Base-by-base conservation (phyloP, 2,888 invertebrate species). In the Lottia gigantea region DNA sequence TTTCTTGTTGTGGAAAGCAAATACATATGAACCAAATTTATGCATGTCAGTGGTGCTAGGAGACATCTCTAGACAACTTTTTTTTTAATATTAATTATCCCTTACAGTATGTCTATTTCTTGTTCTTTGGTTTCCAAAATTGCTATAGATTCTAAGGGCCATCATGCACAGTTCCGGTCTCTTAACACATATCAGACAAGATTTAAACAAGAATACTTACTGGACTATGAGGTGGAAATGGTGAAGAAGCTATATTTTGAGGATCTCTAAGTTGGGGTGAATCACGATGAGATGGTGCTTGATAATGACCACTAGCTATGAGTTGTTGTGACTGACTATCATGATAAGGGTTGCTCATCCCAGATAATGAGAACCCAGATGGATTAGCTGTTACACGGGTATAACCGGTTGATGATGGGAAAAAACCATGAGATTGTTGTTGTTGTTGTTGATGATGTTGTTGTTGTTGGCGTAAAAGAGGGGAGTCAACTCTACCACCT, bases 401-500 rank as follows among this genome's bases (percentile, higher is more conserved):
- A 71, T 83, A 83, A 19, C 83, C 82, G n/a, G 80, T 72, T 4
- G 83, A 78, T 8, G 83, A 82, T 19, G 84, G 82, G 71, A 83
- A 84, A 68, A 82, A 83, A 73, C 76, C 75, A 70, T 83, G 81
- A 31, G 82, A 81, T 31, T 81, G 75, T 66, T 80, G 78, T 69
- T 79, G 79, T 70, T 79, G 76, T 67, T 74, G 68, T 16, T n/a
- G n/a, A n/a, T 70, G 72, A 7, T 69, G 67, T 19, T 64, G 71
- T 31, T 81, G 75, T 66, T 80, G 78, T 68, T 79, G 79, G 67
- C 78, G 76, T 67, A 75, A 67, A 31, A 69, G 72, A 14, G 69
- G 67, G 15, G 49, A 70, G 19, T 55, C 55, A 23, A 55, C 55
- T 23, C 55, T 23, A 19, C 55, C 23, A 11, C 55, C 55, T 55